Evolutionary conservation across 2,888 invertebrate genomes (phyloP), one percentile per base, ranked within the genome.

Genomic region (Vanessa cardui): DNA sequence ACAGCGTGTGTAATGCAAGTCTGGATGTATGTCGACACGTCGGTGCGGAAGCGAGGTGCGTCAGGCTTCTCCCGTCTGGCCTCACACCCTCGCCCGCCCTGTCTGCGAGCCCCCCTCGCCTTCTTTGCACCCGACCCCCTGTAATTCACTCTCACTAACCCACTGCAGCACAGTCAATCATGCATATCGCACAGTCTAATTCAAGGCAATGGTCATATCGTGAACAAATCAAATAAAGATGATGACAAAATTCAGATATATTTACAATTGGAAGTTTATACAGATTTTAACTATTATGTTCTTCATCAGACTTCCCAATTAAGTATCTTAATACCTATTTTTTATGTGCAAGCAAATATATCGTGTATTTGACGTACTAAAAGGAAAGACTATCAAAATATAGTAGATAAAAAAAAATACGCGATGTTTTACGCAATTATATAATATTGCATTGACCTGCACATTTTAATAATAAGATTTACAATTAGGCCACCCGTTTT

Each of bases 111-210:
- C 81, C 76, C 83, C 82, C 76, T 76, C 75, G 72, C 74, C 74
- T 68, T 69, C 69, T 62, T 58, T 73, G 73, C 72, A 71, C 70
- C 70, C 74, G 76, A 72, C 80, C 81, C 80, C 79, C 80, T 85
- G 88, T 90, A 90, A 88, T 92, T 92, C 92, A 92, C 92, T 92
- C 92, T 92, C 92, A 92, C 92, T 92, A 92, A 92, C 92, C 92
- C 88, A 92, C 91, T 92, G 91, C 90, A 92, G 86, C 84, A 85
- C 83, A 87, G 84, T 88, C 90, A 83, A 90, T 91, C 90, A 88
- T 88, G 90, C 87, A 88, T 86, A 89, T 83, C 83, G 82, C 77
- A 82, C 77, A 76, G 80, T 80, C 84, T 89, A 88, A 88, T 88
- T 88, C 86, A 86, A 86, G 85, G 85, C 86, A 82, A 86, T 84